phyloP scores from a whole-genome alignment of 2,113 vertebrate genomes.

The Ctenomys sociabilis region DNA sequence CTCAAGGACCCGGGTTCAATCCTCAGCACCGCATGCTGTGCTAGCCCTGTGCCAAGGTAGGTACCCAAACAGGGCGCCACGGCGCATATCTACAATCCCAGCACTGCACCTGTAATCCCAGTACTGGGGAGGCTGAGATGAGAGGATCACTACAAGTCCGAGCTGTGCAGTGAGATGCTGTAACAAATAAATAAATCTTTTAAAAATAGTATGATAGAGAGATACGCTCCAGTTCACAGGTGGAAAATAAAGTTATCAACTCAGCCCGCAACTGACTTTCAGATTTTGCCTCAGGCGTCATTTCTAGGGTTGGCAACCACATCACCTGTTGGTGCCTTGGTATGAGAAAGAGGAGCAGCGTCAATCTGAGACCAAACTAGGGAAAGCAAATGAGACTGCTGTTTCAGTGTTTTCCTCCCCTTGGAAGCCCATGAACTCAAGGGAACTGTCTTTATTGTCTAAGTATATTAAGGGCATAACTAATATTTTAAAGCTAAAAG shows the following conservation, averaged over 20 bases:
- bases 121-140: too few relatives aligned
- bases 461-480: background rate
- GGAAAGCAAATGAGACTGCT: background rate
- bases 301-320: background rate
- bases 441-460: background rate
- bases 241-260: background rate
- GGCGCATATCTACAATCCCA: too few relatives aligned
- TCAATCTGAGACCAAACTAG: background rate
- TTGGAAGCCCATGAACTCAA: background rate
- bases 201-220: background rate
- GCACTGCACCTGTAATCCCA: too few relatives aligned
- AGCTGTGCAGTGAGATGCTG: too few relatives aligned
- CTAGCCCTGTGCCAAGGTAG: too few relatives aligned
- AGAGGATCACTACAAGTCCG: too few relatives aligned
- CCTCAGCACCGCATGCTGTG: too few relatives aligned
- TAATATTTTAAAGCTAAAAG: background rate
- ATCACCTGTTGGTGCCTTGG: background rate
- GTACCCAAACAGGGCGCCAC: too few relatives aligned
- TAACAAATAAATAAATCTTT: too few relatives aligned
- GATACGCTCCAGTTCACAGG: background rate
- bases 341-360: background rate
- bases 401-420: background rate
- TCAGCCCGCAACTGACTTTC: background rate
- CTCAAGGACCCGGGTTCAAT: too few relatives aligned
- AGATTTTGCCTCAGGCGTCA: background rate